Evolutionary conservation across 2,888 invertebrate genomes (phyloP).

Genomic region (Clusia tigrina): DNA sequence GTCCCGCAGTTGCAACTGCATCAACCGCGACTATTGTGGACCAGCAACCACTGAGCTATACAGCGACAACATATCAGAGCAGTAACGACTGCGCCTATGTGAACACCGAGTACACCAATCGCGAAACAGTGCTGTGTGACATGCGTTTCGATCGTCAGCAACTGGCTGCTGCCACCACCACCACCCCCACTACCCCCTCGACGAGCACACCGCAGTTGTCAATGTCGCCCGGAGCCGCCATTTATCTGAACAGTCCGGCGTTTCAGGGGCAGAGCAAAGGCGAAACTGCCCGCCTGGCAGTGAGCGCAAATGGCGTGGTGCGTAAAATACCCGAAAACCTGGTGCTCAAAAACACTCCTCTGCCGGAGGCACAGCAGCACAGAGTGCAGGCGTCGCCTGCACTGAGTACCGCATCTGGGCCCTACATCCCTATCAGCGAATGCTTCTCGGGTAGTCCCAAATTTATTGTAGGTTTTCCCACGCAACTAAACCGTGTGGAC

Average conservation of each 20-base stretch:
- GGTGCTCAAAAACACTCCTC: slow-evolving; percentile 56
- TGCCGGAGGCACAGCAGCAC: slow-evolving; percentile 51
- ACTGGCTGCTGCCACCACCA: slow-evolving; percentile 22
- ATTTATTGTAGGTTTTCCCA: slow-evolving; percentile 43
- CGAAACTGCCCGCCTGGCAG: slow-evolving; percentile 44
- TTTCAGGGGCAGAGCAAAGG: slow-evolving; percentile 23
- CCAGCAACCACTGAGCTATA: slow-evolving; percentile 24
- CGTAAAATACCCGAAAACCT: slow-evolving; percentile 64
- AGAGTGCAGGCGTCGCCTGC: slow-evolving; percentile 70
- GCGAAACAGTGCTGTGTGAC: slow-evolving; percentile 58
- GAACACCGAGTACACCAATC: slow-evolving; percentile 61
- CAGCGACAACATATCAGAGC: slow-evolving; percentile 8
- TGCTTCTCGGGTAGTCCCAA: slow-evolving; percentile 82
- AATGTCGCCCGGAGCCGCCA: slow-evolving; percentile 46
- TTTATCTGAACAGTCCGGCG: slow-evolving; percentile 44
- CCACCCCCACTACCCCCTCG: slow-evolving; percentile 30
- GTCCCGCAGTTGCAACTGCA: slow-evolving; percentile 29
- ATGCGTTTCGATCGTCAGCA: slow-evolving; percentile 51
- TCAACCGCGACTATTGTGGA: slow-evolving; percentile 30
- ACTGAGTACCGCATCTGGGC: slow-evolving; percentile 75
- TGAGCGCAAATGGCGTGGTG: slow-evolving; percentile 54
- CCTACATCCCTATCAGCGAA: slow-evolving; percentile 92
- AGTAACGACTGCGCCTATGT: slow-evolving; percentile 58
- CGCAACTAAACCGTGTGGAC: too few species aligned
- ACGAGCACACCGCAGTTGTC: slow-evolving; percentile 46